Percentiles rank a stretch among this genome's conserved stretches.
phyloP scores from a whole-genome alignment of 2,113 vertebrate species.

The Cyprinus carpio region DNA sequence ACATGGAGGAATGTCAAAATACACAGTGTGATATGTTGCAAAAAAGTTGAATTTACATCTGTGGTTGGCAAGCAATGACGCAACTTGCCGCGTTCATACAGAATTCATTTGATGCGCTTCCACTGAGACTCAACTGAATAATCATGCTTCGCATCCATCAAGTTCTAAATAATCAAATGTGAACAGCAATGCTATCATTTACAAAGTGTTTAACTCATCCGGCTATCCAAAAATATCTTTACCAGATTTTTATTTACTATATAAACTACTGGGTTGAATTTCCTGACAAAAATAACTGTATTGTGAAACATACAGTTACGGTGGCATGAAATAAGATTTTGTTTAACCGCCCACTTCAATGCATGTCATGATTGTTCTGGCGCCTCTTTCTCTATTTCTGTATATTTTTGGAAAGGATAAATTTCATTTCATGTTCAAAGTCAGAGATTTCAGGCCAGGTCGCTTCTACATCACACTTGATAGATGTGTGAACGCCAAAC shows the following conservation, averaged over 20 bases:
- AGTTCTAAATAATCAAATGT: neutral
- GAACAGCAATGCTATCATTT: neutral
- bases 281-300: neutral
- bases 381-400: neutral
- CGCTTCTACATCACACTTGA: neutral
- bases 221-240: neutral
- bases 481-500: neutral
- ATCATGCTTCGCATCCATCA: neutral
- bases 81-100: neutral
- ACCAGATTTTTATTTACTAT: neutral
- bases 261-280: neutral
- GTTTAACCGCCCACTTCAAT: neutral
- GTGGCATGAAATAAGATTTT: constrained; percentile 6
- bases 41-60: neutral
- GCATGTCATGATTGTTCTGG: neutral
- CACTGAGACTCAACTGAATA: neutral
- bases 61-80: neutral
- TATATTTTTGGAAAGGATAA: neutral
- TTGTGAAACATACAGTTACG: neutral
- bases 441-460: neutral
- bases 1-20: neutral
- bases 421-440: neutral
- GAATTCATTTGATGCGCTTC: neutral
- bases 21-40: neutral
- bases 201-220: neutral